A percentile compares a stretch with the other conserved stretches of the same genome.
Evolutionary conservation across 2,888 invertebrate genomes (phyloP).

Genomic region (Drosophila colorata): DNA sequence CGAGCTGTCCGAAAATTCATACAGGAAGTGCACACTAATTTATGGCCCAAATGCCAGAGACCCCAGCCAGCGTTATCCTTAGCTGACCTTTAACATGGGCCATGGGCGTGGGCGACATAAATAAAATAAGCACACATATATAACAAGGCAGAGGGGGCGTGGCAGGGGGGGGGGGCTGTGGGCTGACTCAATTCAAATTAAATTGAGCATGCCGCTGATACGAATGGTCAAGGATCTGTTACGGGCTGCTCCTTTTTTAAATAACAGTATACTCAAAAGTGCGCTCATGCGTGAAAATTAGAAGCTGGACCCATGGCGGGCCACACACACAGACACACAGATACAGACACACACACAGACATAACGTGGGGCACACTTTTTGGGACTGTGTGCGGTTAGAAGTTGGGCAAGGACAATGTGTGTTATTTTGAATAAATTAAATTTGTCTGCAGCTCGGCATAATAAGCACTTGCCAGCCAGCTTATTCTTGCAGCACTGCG

Average conservation of each 20-base stretch:
- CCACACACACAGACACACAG: conserved; percentile 14
- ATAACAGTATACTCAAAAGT: conserved; percentile 64
- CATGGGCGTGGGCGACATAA: conserved; percentile 48
- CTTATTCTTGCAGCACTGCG: conserved; percentile 11
- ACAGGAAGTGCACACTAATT: conserved; percentile 71
- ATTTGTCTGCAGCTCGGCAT: conserved; percentile 61
- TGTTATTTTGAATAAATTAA: conserved; percentile 76
- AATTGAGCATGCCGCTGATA: conserved; percentile 70
- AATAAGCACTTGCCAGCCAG: conserved; percentile 54
- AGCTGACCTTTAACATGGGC: conserved; percentile 38
- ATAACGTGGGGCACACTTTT: conserved; percentile 20
- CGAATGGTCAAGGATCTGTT: conserved; percentile 62
- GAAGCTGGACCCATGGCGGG: conserved; percentile 16
- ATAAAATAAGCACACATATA: conserved; percentile 55
- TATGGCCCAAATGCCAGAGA: conserved; percentile 49
- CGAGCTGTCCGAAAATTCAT: conserved; percentile 34
- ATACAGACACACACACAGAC: background rate
- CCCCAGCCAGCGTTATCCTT: conserved; percentile 17
- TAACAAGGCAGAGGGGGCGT: conserved; percentile 5
- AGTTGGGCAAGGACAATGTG: conserved; percentile 62
- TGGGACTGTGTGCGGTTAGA: conserved; percentile 37
- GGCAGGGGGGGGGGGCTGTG: background rate
- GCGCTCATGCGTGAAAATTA: conserved; percentile 67
- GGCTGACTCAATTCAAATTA: conserved; percentile 71
- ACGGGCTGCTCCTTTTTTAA: conserved; percentile 62